Evolutionary conservation across 1,140 invertebrate genomes (phyloP), one percentile per base, ranked within the genome.

Genomic region (Drosophila melanica): DNA sequence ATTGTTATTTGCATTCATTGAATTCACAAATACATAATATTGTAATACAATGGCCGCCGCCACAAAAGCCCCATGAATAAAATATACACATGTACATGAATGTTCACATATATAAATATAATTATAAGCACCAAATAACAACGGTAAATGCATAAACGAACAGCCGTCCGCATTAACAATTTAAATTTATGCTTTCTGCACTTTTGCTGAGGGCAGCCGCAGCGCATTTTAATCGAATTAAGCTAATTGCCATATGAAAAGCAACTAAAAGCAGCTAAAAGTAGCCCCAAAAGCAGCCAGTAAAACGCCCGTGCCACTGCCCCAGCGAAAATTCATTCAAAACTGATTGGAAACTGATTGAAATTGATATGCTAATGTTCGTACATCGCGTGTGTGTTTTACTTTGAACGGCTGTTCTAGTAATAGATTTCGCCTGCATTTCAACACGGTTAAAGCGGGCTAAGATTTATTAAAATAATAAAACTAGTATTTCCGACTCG

Each of bases 171-270:
- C 42, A 63, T 53, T 48, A 33, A 42, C 67, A 65, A 65, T 65
- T 71, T 71, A 65, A 51, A 42, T 65, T 51, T 30, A 71, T 71
- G 37, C 48, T 69, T 69, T 60, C 65, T 48, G 33, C 58, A 48
- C 50, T 60, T 59, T 51, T 35, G 35, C 14, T 33, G 27, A 30
- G 33, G 23, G 30, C 64, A 62, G 68, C 41, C 55, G 50, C 62
- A 58, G 51, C 51, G 62, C 50, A 78, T 77, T 85, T 78, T 87
- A 78, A 85, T 85, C 81, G 75, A 85, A 87, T 87, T 81, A 75
- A 81, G 71, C 75, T 86, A 86, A 86, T 86, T 87, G 82, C 79
- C 71, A 78, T 64, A 81, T 68, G 63, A 81, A 81, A 81, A 72
- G 66, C 66, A 14, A 20, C 41, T 44, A 42, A 58, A 58, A 65